Conservation (phyloP, 2,888 invertebrate species). For the Amitus sp. region DNA sequence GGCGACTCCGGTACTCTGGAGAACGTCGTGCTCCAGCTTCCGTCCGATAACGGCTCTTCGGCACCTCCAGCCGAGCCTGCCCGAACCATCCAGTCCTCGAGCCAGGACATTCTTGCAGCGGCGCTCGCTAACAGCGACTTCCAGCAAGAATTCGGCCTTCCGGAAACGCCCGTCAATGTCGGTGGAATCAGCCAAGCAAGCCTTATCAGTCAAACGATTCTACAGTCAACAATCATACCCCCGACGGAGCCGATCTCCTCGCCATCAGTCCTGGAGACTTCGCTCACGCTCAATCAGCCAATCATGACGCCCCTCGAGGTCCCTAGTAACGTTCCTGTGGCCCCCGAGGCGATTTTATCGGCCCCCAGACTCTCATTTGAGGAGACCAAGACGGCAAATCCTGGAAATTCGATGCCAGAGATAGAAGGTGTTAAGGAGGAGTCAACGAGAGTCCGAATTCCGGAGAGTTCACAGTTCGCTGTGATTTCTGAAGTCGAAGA, state of each 20-base stretch:
- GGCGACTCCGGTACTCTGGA: slow-evolving; percentile 66
- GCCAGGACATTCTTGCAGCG: slow-evolving; percentile 79
- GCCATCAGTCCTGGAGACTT: slow-evolving; percentile 79
- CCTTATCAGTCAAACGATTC: slow-evolving; percentile 71
- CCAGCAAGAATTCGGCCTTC: slow-evolving; percentile 67
- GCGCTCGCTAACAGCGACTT: slow-evolving; percentile 82
- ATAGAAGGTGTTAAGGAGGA: slow-evolving; percentile 56
- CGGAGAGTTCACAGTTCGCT: slow-evolving; percentile 50
- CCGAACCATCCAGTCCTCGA: slow-evolving; percentile 58
- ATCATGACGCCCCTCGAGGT: slow-evolving; percentile 86
- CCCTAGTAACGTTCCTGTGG: slow-evolving; percentile 68
- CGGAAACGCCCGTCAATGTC: too few species aligned
- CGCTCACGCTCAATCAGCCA: slow-evolving; percentile 78
- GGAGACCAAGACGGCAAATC: slow-evolving; percentile 81
- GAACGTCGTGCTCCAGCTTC: slow-evolving; percentile 68
- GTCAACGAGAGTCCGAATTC: slow-evolving; percentile 41
- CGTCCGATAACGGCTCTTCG: slow-evolving; percentile 61
- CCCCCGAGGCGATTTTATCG: slow-evolving; percentile 65
- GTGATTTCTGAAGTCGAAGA: too few species aligned
- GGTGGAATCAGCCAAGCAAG: too few species aligned
- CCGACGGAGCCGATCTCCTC: slow-evolving; percentile 68
- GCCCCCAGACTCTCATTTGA: slow-evolving; percentile 80
- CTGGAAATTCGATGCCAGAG: slow-evolving; percentile 64
- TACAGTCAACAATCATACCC: slow-evolving; percentile 68
- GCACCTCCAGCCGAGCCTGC: slow-evolving; percentile 64